Percentiles rank a stretch among this genome's conserved stretches.
These are phyloP conservation scores for Pluvianellus socialis DNA, from an alignment of 2,113 vertebrate species.

Conservation along the genomic window DNA sequence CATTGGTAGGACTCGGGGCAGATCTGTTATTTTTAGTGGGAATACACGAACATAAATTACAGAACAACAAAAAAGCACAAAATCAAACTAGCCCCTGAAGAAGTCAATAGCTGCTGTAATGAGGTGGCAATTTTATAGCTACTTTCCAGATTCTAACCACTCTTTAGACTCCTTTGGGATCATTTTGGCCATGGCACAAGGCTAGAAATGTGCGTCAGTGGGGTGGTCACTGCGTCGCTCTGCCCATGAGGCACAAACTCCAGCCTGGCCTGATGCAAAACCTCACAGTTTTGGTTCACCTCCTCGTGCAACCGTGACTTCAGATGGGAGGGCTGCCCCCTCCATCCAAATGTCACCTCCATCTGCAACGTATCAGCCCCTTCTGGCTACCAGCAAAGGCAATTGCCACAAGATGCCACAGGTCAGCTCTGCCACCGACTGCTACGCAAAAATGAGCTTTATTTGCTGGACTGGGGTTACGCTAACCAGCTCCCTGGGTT, in stretches of 20 bases:
- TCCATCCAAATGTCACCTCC: background rate
- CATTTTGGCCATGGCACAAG: background rate
- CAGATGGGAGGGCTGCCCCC: background rate
- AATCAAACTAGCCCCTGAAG: background rate
- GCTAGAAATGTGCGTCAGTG: fast-evolving
- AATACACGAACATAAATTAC: background rate
- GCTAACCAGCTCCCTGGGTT: background rate
- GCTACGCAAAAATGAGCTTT: background rate
- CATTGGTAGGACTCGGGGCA: background rate
- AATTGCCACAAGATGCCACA: background rate
- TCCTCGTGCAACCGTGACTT: background rate
- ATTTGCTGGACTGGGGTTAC: background rate
- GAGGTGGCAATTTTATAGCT: background rate
- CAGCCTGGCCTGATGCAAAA: background rate
- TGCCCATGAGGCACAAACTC: background rate
- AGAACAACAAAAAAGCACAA: background rate
- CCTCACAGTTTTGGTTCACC: background rate
- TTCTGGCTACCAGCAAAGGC: background rate
- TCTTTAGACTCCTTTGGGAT: background rate
- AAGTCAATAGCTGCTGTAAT: background rate
- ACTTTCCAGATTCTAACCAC: background rate
- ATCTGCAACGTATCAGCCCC: background rate
- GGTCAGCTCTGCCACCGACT: background rate
- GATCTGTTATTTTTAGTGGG: background rate
- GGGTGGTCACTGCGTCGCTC: fast-evolving